These are phyloP conservation scores for Euclidia mi DNA, from an alignment of 2,888 invertebrate genomes.

Conservation along the genomic window DNA sequence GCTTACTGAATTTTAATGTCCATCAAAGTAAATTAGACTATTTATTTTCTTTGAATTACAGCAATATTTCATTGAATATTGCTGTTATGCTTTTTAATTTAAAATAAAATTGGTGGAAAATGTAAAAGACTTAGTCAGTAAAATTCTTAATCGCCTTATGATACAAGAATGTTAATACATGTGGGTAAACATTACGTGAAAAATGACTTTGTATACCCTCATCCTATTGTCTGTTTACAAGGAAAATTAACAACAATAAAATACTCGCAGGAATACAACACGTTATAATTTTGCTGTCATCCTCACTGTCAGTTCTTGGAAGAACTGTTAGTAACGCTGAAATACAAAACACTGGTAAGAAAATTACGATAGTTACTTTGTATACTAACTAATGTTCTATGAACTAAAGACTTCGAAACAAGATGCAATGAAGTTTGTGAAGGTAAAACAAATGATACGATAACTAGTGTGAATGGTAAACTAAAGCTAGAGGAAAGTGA, in stretches of 20 bases:
- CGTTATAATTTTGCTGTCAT: conserved; percentile 4
- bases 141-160: not conserved
- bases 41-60: too few species aligned
- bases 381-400: not conserved
- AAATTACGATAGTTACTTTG: not conserved
- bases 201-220: conserved; percentile 2
- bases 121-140: not conserved
- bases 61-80: too few species aligned
- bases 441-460: conserved; percentile 27
- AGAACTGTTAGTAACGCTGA: not conserved
- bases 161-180: not conserved
- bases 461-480: conserved; percentile 21
- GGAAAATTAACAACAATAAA: not conserved
- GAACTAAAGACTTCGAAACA: conserved; percentile 32
- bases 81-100: too few species aligned
- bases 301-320: conserved; percentile 2
- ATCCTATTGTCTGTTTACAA: not conserved
- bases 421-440: conserved; percentile 35
- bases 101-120: too few species aligned
- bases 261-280: not conserved
- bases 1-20: too few species aligned
- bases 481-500: conserved; percentile 25
- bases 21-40: too few species aligned
- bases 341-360: not conserved
- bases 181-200: conserved; percentile 1